Evolutionary conservation across 2,888 invertebrate genomes (phyloP).

Genomic region (Urechis unicinctus): DNA sequence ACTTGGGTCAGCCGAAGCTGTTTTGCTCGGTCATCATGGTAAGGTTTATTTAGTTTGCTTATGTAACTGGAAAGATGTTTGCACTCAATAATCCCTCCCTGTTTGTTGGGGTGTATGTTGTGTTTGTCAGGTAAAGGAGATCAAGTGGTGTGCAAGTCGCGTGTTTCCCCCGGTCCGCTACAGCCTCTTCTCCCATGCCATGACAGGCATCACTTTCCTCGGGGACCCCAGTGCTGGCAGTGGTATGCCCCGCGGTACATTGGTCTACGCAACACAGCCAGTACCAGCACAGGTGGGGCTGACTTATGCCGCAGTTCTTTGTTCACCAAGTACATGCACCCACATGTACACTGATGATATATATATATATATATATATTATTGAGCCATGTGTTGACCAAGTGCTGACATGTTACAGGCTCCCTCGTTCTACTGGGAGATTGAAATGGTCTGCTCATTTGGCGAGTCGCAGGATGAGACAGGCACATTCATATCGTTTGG

Average conservation of each 20-base stretch:
- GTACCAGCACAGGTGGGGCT: slow-evolving; percentile 42
- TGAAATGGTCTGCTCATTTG: slow-evolving; percentile 44
- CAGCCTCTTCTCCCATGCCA: slow-evolving; percentile 42
- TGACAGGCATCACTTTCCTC: slow-evolving; percentile 45
- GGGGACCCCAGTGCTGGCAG: slow-evolving; percentile 47
- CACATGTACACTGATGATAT: neutral
- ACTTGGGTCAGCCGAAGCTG: neutral
- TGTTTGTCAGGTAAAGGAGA: slow-evolving; percentile 37
- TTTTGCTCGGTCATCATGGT: too few relatives aligned
- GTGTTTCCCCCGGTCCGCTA: slow-evolving; percentile 45
- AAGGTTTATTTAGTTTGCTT: too few relatives aligned
- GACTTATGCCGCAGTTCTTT: too few relatives aligned
- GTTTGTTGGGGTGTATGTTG: neutral
- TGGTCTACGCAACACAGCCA: slow-evolving; percentile 46
- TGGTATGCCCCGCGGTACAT: slow-evolving; percentile 46
- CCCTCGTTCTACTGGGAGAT: slow-evolving; percentile 50
- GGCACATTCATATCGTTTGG: slow-evolving; percentile 47
- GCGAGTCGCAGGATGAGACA: slow-evolving; percentile 44
- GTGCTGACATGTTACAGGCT: slow-evolving; percentile 27
- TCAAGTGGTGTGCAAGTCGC: slow-evolving; percentile 41
- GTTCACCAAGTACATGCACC: neutral
- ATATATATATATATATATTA: too few relatives aligned
- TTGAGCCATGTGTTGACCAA: neutral
- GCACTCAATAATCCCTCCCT: too few relatives aligned
- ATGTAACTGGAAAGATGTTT: too few relatives aligned